A percentile compares a stretch with the other conserved stretches of the same genome.
Conservation (phyloP, 1,140 invertebrate species). For the Neodiprion pinetum region DNA sequence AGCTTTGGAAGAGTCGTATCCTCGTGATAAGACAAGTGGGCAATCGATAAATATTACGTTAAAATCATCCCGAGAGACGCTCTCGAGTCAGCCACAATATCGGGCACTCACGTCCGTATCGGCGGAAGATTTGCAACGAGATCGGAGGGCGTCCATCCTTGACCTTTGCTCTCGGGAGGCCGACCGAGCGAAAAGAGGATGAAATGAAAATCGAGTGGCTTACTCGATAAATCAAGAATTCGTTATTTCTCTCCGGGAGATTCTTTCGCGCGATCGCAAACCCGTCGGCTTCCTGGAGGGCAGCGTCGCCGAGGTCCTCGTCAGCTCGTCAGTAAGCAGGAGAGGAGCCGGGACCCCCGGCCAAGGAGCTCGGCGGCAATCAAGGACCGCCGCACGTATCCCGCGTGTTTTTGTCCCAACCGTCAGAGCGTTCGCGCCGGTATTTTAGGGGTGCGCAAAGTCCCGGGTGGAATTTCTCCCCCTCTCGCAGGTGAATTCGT, state of each 20-base stretch:
- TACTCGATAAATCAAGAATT: background rate
- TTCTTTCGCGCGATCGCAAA: background rate
- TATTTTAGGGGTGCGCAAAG: background rate
- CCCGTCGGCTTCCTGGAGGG: background rate
- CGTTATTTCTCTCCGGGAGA: background rate
- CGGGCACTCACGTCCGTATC: background rate
- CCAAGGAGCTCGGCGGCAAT: slow-evolving; percentile 28
- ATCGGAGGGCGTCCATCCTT: background rate
- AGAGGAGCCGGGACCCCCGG: background rate
- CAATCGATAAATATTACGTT: no score
- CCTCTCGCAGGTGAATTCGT: no score
- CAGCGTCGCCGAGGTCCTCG: background rate
- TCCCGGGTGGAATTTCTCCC: background rate
- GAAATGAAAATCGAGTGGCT: slow-evolving; percentile 4
- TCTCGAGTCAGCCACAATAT: background rate
- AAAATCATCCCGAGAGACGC: background rate
- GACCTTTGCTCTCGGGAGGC: background rate
- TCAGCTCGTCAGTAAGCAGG: slow-evolving; percentile 1
- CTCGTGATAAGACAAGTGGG: no score
- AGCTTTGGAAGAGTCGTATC: no score
- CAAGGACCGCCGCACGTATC: slow-evolving; percentile 31
- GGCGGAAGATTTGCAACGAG: background rate
- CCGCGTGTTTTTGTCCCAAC: background rate
- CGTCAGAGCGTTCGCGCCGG: background rate
- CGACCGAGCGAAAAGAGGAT: background rate